Evolutionary conservation across 1,140 invertebrate species (phyloP), one percentile per base, ranked within the genome.

Genomic region (Macrotrachela quadricornifera): DNA sequence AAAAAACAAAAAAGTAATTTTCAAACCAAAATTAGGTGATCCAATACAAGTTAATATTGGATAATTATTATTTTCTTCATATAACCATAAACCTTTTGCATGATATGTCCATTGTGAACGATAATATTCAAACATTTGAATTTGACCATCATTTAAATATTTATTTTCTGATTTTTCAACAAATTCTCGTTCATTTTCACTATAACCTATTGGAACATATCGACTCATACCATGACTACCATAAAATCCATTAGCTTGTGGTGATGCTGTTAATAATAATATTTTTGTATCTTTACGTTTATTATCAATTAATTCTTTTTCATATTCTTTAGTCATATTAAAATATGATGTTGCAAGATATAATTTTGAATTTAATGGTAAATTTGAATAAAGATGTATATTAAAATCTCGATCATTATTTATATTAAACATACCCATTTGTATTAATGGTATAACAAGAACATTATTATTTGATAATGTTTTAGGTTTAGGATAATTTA

Each of bases 1-100:
- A 30, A 30, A 30, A 8, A 30, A 30, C 21, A 8, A 30, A 30
- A 30, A 30, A 30, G 21, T 4, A 8, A 30, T 4, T 30, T 30
- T 8, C 60, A 76, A 73, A 46, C 76, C 76, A 70, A 91, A 90
- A 72, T 97, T 97, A 0, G 92, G 84, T 1, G 92, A 97, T 9
- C 92, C 92, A 58, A 96, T 78, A 3, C 95, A 66, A 1, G 88
- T 92, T 0, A 85, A 67, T 60, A 73, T 78, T 0, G 87, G 85
- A 14, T 77, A 71, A 10, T 68, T 62, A 43, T 77, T 70, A 16
- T 49, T 40, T 11, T 59, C 50, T 16, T 75, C 71, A 1, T 85
- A 74, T 62, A 76, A 80, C 92, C 92, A 97, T 51, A 99, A 70
- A 9, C 92, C 92, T 73, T 99, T 99, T 0, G 81, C 86, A 72